Evolutionary conservation across 1,140 invertebrate genomes (phyloP), one percentile per base, ranked within the genome.

Genomic region (Drosophila mayri): DNA sequence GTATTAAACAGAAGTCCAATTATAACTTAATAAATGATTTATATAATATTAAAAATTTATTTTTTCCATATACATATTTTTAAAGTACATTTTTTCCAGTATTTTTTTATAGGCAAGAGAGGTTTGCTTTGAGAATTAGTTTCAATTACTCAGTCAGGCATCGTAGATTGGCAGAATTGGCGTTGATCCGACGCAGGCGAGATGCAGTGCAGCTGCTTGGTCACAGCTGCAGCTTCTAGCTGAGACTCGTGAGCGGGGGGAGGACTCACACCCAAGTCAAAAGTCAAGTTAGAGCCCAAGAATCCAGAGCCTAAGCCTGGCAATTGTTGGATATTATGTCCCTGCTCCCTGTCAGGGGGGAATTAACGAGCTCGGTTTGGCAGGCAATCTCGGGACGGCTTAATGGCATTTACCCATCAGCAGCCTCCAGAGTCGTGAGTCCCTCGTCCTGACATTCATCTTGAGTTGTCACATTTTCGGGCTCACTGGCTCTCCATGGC

Each of bases 61-160:
- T n/a, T n/a, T n/a, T n/a, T n/a, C n/a, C n/a, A n/a, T n/a, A n/a
- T n/a, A n/a, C n/a, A n/a, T n/a, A n/a, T n/a, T n/a, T n/a, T n/a
- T n/a, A n/a, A n/a, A n/a, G n/a, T n/a, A n/a, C n/a, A n/a, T n/a
- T n/a, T 22, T 66, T 70, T 70, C 25, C 47, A 67, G 66, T 70
- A 16, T 30, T 0, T 12, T 25, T 22, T 22, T 35, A 65, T 38
- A 64, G 62, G 73, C 66, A 60, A 66, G 55, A 70, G 66, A 64
- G 58, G 61, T 81, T 87, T 77, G 50, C 84, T 84, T 87, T 88
- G 73, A 80, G 65, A 87, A 87, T 87, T 87, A 87, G 84, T 84
- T 77, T 88, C 84, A 88, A 87, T 87, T 87, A 87, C 84, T 50
- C 38, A 41, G 52, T 20, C 65, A 52, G 65, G 35, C 59, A 44